Evolutionary conservation across 1,140 invertebrate species (phyloP).

Genomic region (Anoplolepis gracilipes): DNA sequence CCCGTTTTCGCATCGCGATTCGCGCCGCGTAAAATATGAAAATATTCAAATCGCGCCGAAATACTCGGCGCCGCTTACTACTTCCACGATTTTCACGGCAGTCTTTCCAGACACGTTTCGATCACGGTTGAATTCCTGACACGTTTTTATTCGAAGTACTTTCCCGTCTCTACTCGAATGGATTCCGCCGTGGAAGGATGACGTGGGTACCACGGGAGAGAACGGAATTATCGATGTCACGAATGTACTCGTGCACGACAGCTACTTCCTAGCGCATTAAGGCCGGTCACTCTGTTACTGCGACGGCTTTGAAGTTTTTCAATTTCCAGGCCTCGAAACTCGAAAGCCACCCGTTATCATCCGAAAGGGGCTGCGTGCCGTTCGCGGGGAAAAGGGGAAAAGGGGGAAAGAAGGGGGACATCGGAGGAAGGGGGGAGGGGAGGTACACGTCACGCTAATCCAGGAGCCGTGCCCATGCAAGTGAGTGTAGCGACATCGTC

Average conservation of each 20-base stretch:
- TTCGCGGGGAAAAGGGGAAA: conserved; percentile 40
- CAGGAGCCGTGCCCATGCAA: conserved; percentile 61
- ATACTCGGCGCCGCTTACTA: background rate
- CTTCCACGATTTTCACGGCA: background rate
- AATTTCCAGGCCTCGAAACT: conserved; percentile 71
- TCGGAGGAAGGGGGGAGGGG: too few relatives aligned
- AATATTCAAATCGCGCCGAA: conserved; percentile 29
- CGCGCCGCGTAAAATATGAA: conserved; percentile 30
- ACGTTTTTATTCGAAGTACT: conserved; percentile 52
- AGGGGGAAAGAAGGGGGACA: conserved; percentile 39
- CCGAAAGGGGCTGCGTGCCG: conserved; percentile 56
- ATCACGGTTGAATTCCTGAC: conserved; percentile 49
- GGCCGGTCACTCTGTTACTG: conserved; percentile 16
- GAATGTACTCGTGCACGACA: conserved; percentile 64
- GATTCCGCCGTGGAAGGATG: conserved; percentile 28
- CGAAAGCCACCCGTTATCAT: conserved; percentile 68
- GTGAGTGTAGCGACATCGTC: conserved; percentile 68
- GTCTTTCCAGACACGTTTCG: conserved; percentile 49
- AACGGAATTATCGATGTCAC: conserved; percentile 50
- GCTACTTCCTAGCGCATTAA: conserved; percentile 59
- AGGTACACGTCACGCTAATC: conserved; percentile 79
- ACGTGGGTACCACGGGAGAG: conserved; percentile 30
- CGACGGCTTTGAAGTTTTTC: conserved; percentile 69
- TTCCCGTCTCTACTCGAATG: conserved; percentile 27
- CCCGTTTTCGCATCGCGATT: background rate